Conservation (phyloP, 1,140 invertebrate species). For the Atta texana region DNA sequence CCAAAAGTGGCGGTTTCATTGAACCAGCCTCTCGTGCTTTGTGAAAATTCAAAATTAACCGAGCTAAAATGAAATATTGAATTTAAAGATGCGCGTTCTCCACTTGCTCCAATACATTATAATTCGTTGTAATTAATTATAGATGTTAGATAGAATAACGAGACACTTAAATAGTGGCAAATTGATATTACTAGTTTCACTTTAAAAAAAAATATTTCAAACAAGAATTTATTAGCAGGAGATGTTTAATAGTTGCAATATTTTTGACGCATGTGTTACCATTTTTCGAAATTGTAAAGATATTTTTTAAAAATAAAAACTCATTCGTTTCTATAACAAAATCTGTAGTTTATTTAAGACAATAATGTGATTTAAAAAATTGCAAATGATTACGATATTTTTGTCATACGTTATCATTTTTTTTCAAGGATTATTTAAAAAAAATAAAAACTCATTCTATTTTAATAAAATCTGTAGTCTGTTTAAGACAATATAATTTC, state of each 20-base stretch:
- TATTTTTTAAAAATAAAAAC: background rate
- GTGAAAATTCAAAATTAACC: slow-evolving; percentile 59
- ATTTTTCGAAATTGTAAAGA: background rate
- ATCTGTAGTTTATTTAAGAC: background rate
- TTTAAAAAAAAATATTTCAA: background rate
- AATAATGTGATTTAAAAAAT: background rate
- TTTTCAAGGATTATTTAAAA: background rate
- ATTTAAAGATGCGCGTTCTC: background rate
- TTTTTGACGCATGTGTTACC: background rate
- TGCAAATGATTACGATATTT: background rate
- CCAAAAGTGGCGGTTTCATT: slow-evolving; percentile 54
- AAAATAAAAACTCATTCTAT: background rate
- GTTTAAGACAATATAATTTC: background rate
- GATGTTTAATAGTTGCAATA: background rate
- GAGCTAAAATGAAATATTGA: slow-evolving; percentile 37
- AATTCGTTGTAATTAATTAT: slow-evolving; percentile 23
- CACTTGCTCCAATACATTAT: background rate
- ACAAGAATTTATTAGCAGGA: background rate
- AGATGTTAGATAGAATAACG: background rate
- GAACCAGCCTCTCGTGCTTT: slow-evolving; percentile 23
- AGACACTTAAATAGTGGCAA: background rate
- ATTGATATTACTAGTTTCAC: background rate
- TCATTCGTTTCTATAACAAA: background rate
- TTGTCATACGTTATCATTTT: background rate
- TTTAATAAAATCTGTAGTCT: background rate